Evolutionary conservation across 2,797 vertebrate species (phyloP).

Genomic region (Loris lydekkerianus): DNA sequence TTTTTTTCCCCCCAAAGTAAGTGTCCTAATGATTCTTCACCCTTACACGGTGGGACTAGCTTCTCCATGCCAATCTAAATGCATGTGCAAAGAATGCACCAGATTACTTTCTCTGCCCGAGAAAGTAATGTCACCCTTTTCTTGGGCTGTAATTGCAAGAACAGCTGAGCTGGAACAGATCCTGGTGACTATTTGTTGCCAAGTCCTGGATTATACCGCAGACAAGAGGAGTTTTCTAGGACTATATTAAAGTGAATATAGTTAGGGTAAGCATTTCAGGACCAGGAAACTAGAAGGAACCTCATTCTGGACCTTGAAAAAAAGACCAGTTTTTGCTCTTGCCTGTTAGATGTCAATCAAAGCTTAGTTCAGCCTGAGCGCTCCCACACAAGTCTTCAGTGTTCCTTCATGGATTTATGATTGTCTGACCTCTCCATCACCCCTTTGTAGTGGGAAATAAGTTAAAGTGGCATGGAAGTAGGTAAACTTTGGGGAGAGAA

Average conservation of each 20-base stretch:
- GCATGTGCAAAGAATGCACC: not conserved
- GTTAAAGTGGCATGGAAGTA: not conserved
- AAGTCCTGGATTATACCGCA: slow-evolving; percentile 52
- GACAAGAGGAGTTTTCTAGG: slow-evolving; percentile 67
- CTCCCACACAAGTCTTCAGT: not conserved
- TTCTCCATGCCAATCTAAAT: not conserved
- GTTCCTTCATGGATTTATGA: not conserved
- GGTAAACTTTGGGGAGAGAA: not conserved
- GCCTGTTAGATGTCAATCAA: slow-evolving; percentile 54
- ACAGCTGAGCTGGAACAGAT: slow-evolving; percentile 66
- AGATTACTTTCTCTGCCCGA: slow-evolving; percentile 8
- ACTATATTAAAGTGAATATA: slow-evolving; percentile 15
- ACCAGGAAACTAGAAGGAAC: slow-evolving; percentile 23
- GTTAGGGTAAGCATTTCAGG: not conserved
- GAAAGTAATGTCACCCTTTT: slow-evolving; percentile 56
- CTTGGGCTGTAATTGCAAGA: slow-evolving; percentile 58
- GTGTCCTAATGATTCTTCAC: not conserved
- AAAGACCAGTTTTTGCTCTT: slow-evolving; percentile 48
- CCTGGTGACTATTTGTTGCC: slow-evolving; percentile 54
- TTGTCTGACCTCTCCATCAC: not conserved
- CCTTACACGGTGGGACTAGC: not conserved
- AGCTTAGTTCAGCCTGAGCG: slow-evolving; percentile 55
- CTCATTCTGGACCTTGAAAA: slow-evolving; percentile 66
- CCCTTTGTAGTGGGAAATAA: not conserved
- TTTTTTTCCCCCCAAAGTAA: not conserved